Evolutionary conservation across 2,113 vertebrate genomes (phyloP).

Genomic region (Lucifuga dentata): DNA sequence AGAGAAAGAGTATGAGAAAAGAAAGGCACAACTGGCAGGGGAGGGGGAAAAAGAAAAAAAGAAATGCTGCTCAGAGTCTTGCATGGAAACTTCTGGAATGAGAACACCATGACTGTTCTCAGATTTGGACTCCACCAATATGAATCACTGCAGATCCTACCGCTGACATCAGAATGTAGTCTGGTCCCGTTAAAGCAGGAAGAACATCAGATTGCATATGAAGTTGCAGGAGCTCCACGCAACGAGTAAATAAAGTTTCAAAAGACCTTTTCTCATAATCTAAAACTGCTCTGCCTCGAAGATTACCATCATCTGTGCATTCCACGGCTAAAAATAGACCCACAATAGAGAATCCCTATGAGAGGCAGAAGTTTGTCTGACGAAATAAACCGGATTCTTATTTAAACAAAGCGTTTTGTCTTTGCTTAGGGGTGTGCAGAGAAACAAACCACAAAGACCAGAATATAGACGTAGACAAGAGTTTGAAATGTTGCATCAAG

Average conservation of each 20-base stretch:
- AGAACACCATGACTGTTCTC: constrained; percentile 61
- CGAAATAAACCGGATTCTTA: constrained; percentile 43
- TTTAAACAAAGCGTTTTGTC: constrained; percentile 21
- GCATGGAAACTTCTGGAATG: constrained; percentile 73
- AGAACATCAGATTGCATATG: constrained; percentile 20
- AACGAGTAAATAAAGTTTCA: constrained; percentile 49
- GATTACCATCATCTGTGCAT: constrained; percentile 67
- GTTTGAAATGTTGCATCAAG: constrained; percentile 45
- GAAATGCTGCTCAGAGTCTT: constrained; percentile 37
- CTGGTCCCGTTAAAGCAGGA: constrained; percentile 36
- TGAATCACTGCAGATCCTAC: constrained; percentile 58
- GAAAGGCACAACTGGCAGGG: constrained; percentile 39
- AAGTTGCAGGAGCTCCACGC: constrained; percentile 20
- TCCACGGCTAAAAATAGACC: constrained; percentile 66
- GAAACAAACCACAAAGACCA: constrained; percentile 8
- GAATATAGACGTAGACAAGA: constrained; percentile 26
- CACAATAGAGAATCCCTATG: constrained; percentile 58
- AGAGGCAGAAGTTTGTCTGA: constrained; percentile 47
- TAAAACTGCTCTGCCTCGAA: constrained; percentile 50
- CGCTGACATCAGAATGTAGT: constrained; percentile 31
- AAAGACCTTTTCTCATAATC: constrained; percentile 55
- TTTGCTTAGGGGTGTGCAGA: too few relatives aligned
- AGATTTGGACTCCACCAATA: constrained; percentile 44
- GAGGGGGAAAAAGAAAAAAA: background rate
- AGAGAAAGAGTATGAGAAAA: constrained; percentile 38